phyloP scores from a whole-genome alignment of 2,113 vertebrate species.

The Psilopsiagon aymara region DNA sequence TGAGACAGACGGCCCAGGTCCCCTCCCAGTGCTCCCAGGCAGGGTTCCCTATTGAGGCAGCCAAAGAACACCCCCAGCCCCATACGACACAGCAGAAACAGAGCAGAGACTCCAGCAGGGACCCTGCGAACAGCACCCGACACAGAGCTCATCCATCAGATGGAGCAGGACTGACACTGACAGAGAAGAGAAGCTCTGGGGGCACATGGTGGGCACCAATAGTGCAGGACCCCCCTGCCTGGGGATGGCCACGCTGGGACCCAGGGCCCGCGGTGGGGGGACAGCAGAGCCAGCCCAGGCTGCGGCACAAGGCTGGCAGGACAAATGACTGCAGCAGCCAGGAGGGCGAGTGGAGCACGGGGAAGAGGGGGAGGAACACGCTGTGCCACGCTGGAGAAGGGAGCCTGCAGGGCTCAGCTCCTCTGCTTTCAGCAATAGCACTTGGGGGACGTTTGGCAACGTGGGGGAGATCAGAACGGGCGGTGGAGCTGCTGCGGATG shows the following conservation, averaged over 20 bases:
- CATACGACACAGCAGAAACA: neutral
- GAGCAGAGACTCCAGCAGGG: neutral
- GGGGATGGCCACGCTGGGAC: rapidly evolving
- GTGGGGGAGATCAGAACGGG: neutral
- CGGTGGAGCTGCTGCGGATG: neutral
- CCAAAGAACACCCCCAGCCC: neutral
- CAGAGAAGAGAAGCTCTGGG: neutral
- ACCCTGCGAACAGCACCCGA: neutral
- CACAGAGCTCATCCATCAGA: neutral
- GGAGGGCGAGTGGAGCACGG: neutral
- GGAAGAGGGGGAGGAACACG: neutral
- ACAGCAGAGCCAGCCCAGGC: neutral
- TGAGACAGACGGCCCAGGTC: rapidly evolving
- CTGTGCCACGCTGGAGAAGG: neutral
- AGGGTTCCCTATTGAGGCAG: rapidly evolving
- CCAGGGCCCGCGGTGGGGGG: neutral
- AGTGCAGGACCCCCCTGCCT: neutral
- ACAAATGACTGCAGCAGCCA: conserved; percentile 36
- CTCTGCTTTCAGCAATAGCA: neutral
- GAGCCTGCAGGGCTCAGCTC: neutral
- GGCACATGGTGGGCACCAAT: neutral
- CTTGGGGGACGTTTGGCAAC: neutral
- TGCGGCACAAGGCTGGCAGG: neutral
- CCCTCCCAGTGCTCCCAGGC: neutral
- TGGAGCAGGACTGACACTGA: neutral